Evolutionary conservation across 2,797 vertebrate species (phyloP).

Genomic region (Ctenopoma multispine): DNA sequence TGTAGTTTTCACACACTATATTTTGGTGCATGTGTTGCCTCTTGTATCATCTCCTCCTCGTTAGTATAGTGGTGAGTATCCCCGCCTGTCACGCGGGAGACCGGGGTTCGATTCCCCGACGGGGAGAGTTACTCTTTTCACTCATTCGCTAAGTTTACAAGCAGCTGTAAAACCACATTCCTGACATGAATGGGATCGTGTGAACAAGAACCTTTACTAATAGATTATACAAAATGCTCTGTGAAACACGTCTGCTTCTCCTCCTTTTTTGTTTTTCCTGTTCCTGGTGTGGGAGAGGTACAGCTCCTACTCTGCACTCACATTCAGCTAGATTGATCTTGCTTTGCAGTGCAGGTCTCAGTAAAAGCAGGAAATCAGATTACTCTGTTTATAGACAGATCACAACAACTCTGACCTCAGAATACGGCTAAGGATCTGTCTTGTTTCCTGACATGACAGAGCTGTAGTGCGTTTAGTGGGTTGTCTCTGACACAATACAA

Average conservation of each 20-base stretch:
- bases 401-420: constrained; percentile 7
- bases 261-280: not conserved
- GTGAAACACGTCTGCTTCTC: not conserved
- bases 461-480: not conserved
- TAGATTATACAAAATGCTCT: rapidly evolving
- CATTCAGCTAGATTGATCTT: not conserved
- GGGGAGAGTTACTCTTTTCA: not conserved
- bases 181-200: not conserved
- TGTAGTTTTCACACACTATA: too few species aligned
- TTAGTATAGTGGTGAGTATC: constrained; percentile 74
- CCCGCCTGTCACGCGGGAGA: too few species aligned
- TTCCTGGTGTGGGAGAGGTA: not conserved
- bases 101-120: too few species aligned
- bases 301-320: not conserved
- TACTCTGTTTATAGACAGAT: constrained; percentile 1
- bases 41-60: constrained; percentile 14
- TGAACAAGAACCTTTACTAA: too few species aligned
- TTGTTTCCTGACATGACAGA: constrained; percentile 8
- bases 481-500: not conserved
- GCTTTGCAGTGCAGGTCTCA: not conserved
- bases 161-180: not conserved
- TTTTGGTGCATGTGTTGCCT: too few species aligned
- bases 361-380: constrained; percentile 5
- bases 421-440: constrained; percentile 9
- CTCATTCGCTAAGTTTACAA: too few species aligned